Percentiles rank a stretch among this genome's conserved stretches.
Evolutionary conservation across 2,797 vertebrate species (phyloP).

Genomic region (Serranus cabrilla): DNA sequence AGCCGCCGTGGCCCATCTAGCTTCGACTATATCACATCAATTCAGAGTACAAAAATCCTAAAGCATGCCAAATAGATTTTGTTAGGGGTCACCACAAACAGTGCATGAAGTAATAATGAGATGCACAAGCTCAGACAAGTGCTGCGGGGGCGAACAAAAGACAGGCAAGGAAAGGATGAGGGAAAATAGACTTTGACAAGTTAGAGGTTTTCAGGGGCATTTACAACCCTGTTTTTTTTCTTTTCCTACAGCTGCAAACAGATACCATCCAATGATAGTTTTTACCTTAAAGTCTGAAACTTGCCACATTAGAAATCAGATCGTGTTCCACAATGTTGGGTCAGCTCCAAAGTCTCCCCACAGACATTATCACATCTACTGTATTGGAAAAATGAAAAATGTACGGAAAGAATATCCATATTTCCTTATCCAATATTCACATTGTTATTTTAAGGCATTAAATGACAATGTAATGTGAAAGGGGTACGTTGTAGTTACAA

Average conservation of each 20-base stretch:
- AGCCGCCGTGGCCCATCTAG: not conserved
- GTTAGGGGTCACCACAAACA: conserved; percentile 18
- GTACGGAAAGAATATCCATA: too few relatives aligned
- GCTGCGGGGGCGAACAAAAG: not conserved
- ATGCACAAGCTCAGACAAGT: not conserved
- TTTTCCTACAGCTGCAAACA: not conserved
- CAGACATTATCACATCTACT: too few relatives aligned
- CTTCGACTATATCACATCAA: not conserved
- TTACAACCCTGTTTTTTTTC: not conserved
- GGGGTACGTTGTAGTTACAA: not conserved
- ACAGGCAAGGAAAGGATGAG: not conserved
- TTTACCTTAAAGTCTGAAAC: not conserved
- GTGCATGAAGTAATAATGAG: conserved; percentile 27
- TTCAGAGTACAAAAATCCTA: not conserved
- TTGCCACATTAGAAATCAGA: not conserved
- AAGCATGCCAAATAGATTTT: conserved; percentile 20
- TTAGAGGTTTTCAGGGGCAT: not conserved
- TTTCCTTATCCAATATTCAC: too few relatives aligned
- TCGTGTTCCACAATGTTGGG: too few relatives aligned
- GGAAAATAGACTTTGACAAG: not conserved
- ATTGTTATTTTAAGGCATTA: too few relatives aligned
- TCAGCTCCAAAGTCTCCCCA: too few relatives aligned
- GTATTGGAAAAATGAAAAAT: too few relatives aligned
- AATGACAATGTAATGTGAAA: too few relatives aligned
- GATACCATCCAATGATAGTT: not conserved